phyloP scores from a whole-genome alignment of 2,888 invertebrate genomes.

The Nebria brevicollis region DNA sequence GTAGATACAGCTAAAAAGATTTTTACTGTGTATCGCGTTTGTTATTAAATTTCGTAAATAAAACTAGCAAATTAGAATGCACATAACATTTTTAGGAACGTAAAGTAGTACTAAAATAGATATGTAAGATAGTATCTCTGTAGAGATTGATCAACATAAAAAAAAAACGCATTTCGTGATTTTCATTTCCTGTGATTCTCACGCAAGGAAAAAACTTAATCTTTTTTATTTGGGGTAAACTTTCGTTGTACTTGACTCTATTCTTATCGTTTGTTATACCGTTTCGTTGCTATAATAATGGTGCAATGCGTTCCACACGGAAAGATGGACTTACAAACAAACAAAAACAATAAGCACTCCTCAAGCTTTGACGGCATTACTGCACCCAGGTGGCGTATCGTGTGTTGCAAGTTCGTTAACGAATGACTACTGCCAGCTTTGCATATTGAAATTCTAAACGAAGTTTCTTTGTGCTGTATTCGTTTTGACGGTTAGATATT shows the following conservation, averaged over 20 bases:
- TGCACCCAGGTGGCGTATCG: neutral
- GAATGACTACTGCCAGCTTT: conserved; percentile 39
- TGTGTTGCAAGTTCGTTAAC: neutral
- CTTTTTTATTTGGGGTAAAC: conserved; percentile 14
- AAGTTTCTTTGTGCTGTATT: neutral
- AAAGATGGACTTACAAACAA: neutral
- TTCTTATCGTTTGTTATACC: neutral
- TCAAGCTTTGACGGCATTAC: neutral
- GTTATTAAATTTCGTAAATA: no score
- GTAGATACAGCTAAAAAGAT: no score
- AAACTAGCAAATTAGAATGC: no score
- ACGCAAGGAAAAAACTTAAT: neutral
- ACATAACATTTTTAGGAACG: neutral
- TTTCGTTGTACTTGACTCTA: conserved; percentile 8
- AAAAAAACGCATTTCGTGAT: neutral
- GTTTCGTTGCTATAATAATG: neutral
- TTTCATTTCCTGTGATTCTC: neutral
- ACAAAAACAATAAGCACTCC: neutral
- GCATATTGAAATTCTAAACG: conserved; percentile 27
- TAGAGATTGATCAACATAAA: neutral
- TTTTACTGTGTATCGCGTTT: no score
- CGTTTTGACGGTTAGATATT: neutral
- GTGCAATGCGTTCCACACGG: neutral
- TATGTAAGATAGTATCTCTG: neutral
- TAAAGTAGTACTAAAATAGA: neutral